phyloP scores from a whole-genome alignment of 2,113 vertebrate species.

The Xyrauchen texanus region DNA sequence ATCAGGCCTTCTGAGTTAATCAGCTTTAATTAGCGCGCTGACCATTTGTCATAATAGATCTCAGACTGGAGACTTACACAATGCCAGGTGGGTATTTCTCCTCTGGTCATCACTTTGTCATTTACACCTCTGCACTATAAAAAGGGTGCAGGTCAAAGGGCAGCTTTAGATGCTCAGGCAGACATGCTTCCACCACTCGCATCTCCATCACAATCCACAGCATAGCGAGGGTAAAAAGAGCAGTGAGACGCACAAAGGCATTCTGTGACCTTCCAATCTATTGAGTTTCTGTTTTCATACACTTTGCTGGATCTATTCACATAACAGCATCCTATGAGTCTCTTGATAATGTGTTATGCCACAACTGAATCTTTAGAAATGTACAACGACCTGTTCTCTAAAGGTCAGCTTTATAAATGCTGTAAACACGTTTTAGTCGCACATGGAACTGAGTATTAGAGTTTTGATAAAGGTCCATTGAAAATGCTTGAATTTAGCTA shows the following conservation, averaged over 20 bases:
- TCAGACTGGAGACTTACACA: neutral
- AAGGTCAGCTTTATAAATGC: too few species aligned
- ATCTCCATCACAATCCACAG: neutral
- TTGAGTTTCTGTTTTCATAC: neutral
- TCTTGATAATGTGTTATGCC: too few species aligned
- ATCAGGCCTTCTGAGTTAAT: constrained; percentile 30
- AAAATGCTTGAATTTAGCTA: too few species aligned
- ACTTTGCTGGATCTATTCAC: neutral
- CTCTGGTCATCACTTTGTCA: neutral
- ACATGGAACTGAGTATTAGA: too few species aligned
- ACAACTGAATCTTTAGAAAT: too few species aligned
- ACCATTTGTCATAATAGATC: constrained; percentile 15
- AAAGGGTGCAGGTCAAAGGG: constrained; percentile 18
- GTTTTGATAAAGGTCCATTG: too few species aligned
- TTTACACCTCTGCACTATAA: constrained; percentile 1
- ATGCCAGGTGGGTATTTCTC: constrained; percentile 15
- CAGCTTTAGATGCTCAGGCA: neutral
- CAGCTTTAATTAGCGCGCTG: neutral
- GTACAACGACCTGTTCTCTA: too few species aligned
- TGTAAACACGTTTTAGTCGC: too few species aligned
- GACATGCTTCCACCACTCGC: neutral
- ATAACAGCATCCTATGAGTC: too few species aligned
- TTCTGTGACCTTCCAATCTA: neutral
- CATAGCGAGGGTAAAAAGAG: neutral
- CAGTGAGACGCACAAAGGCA: neutral